Percentiles rank a stretch among this genome's conserved stretches.
phyloP scores from a whole-genome alignment of 2,888 invertebrate species.

The Lycocerus yunnanus region DNA sequence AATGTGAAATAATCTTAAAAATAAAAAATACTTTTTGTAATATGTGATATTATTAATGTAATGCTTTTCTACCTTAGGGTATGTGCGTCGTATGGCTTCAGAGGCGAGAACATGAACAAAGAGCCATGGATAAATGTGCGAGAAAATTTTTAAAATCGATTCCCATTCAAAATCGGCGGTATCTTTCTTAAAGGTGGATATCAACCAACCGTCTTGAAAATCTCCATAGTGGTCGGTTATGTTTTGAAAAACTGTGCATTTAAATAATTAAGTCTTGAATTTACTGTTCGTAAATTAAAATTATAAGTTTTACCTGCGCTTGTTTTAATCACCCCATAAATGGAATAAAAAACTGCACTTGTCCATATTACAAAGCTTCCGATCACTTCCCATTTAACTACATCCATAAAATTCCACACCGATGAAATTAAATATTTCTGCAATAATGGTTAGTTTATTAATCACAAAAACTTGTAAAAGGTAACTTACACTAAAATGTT shows the following conservation, averaged over 20 bases:
- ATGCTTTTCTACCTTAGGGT: slow-evolving; percentile 32
- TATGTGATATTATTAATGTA: background rate
- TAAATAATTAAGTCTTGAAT: slow-evolving; percentile 5
- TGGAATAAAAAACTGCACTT: slow-evolving; percentile 60
- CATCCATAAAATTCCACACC: background rate
- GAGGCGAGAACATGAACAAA: slow-evolving; percentile 61
- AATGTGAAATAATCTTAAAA: slow-evolving; percentile 58
- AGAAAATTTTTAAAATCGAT: slow-evolving; percentile 63
- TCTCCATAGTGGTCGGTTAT: slow-evolving; percentile 57
- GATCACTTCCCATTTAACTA: slow-evolving; percentile 50
- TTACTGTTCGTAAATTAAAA: background rate
- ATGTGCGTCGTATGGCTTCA: slow-evolving; percentile 56
- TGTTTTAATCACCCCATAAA: slow-evolving; percentile 59
- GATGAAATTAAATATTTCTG: background rate
- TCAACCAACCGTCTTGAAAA: slow-evolving; percentile 63
- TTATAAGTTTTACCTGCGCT: slow-evolving; percentile 57
- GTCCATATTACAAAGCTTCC: slow-evolving; percentile 62
- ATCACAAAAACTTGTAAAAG: background rate
- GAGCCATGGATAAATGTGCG: slow-evolving; percentile 61
- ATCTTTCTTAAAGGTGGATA: slow-evolving; percentile 64
- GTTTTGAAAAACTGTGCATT: slow-evolving; percentile 51
- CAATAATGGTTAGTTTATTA: background rate
- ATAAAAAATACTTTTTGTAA: slow-evolving; percentile 36
- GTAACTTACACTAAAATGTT: background rate
- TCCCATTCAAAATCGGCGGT: slow-evolving; percentile 75